These are phyloP conservation scores for Apostichopus leukothele DNA, from an alignment of 53 echinoderm and acorn worm genomes.

Conservation along the genomic window DNA sequence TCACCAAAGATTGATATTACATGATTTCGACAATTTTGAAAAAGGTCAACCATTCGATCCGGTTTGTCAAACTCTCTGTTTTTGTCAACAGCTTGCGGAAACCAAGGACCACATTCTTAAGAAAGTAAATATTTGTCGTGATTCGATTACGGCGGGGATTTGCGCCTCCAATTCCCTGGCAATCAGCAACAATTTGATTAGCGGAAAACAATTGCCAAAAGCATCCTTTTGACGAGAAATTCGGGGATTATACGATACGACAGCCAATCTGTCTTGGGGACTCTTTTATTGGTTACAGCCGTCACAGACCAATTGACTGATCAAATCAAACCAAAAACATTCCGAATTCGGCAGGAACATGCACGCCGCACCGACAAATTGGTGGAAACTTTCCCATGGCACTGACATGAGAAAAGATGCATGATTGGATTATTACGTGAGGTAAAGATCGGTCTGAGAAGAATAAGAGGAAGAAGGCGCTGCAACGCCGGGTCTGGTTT, in stretches of 20 bases:
- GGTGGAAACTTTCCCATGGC: neutral
- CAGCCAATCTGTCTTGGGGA: slow-evolving; percentile 42
- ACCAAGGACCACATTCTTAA: slow-evolving; percentile 38
- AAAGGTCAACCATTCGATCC: slow-evolving; percentile 49
- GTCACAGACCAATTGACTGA: slow-evolving; percentile 36
- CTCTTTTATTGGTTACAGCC: slow-evolving; percentile 11
- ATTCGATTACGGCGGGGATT: slow-evolving; percentile 36
- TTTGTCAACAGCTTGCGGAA: slow-evolving; percentile 27
- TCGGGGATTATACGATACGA: slow-evolving; percentile 44
- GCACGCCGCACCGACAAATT: neutral
- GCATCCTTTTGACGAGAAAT: slow-evolving; percentile 23
- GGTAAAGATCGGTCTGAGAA: neutral
- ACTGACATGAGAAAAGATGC: neutral
- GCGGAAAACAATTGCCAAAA: slow-evolving; percentile 49
- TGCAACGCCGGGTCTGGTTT: neutral
- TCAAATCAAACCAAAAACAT: slow-evolving; percentile 10
- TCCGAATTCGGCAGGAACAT: neutral
- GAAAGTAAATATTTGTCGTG: slow-evolving; percentile 34
- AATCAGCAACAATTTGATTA: slow-evolving; percentile 50
- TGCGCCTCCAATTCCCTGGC: slow-evolving; percentile 47
- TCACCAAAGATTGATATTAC: slow-evolving; percentile 10
- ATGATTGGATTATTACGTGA: slow-evolving; percentile 28
- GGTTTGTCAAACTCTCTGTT: slow-evolving; percentile 28
- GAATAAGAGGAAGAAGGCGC: neutral
- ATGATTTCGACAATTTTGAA: slow-evolving; percentile 32